Percentiles rank a stretch among this genome's conserved stretches.
Evolutionary conservation across 2,888 invertebrate genomes (phyloP).

Genomic region (Gymnoscelis rufifasciata): DNA sequence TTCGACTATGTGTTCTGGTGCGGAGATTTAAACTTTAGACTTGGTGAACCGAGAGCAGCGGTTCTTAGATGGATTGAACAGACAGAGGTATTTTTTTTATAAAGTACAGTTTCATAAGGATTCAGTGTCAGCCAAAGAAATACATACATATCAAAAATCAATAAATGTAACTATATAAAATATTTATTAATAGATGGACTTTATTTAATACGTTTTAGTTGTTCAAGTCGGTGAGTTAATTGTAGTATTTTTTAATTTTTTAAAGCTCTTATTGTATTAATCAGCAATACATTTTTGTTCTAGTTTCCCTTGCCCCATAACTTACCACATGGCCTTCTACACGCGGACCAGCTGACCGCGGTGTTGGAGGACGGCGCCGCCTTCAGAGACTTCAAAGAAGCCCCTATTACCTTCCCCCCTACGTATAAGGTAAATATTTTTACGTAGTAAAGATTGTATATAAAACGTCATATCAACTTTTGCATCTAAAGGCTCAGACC

Average conservation of each 20-base stretch:
- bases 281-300: neutral
- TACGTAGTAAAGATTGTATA: too few relatives aligned
- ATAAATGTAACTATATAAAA: too few relatives aligned
- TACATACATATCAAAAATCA: too few relatives aligned
- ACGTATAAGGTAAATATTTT: constrained; percentile 95
- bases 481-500: too few relatives aligned
- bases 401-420: constrained; percentile 94
- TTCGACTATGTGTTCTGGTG: constrained; percentile 98
- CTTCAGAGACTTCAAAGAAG: constrained; percentile 93
- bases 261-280: too few relatives aligned
- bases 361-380: constrained; percentile 89
- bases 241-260: neutral
- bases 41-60: constrained; percentile 88
- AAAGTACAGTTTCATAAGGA: too few relatives aligned
- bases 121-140: too few relatives aligned
- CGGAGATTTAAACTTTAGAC: constrained; percentile 96
- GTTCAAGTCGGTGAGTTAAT: neutral
- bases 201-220: too few relatives aligned
- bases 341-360: constrained; percentile 89
- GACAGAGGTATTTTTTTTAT: constrained; percentile 47
- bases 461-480: too few relatives aligned
- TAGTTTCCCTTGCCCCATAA: constrained; percentile 86
- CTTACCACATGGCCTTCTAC: constrained; percentile 84
- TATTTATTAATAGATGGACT: too few relatives aligned
- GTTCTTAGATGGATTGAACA: constrained; percentile 80